Base-by-base conservation (phyloP, 2,797 vertebrate species). In the Serranus cabrilla region DNA sequence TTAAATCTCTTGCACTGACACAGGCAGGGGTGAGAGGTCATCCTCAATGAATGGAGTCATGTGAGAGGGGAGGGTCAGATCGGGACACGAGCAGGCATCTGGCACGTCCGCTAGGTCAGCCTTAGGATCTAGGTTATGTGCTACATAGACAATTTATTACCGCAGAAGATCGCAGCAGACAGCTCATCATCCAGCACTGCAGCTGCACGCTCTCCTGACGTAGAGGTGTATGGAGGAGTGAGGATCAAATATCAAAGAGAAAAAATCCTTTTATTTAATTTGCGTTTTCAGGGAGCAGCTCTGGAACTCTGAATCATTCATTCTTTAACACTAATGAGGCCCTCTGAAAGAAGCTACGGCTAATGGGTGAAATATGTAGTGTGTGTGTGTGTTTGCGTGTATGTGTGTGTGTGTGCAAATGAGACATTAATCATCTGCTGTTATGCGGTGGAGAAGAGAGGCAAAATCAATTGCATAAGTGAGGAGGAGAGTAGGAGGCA, bases 21-120 rank as follows among this genome's bases (percentile, higher is more conserved):
- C 82, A 70, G 67, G 64, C 58, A 71, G 37, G 61, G 89, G 87
- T 90, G 40, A 91, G 87, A 91, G 91, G 89, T 93, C 83, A 49
- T 23, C 39, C 60, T 73, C 55, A 71, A 65, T 91, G 86, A 90
- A 92, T 83, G 77, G 76, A 85, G 89, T 88, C 89, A 85, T 85
- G 89, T n/a, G 40, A 77, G 73, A 11, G 47, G 69, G 76, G 70
- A 50, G 81, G 81, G 87, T 82, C 70, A 81, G 67, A 84, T 56
- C 62, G 77, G 86, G 82, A 87, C 46, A 13, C 23, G 20, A 86
- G 59, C 78, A 86, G 85, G 82, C 86, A 88, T 87, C 85, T 89
- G 83, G 60, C 86, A 85, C n/a, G 76, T 89, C 87, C 59, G 11
- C 76, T 82, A 61, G 64, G 83, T 86, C 81, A 78, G 67, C 78